Evolutionary conservation across 1,140 invertebrate genomes (phyloP), one percentile per base, ranked within the genome.

Genomic region (Lerema accius): DNA sequence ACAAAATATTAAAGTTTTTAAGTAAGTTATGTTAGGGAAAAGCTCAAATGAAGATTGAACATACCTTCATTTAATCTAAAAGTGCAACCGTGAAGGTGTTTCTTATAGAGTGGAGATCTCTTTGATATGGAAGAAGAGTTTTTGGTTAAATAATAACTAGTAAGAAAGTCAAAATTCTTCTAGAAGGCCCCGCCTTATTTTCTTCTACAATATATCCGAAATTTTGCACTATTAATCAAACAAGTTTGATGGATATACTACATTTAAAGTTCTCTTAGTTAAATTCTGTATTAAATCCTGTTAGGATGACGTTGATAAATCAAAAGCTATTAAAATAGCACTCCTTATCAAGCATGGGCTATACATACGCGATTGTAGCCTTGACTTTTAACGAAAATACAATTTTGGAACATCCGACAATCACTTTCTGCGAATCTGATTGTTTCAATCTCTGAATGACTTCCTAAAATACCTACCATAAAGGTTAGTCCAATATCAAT

Each of bases 331-430:
- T 51, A 23, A 51, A 19, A 40, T n/a, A 39, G 11, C 35, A 37
- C 35, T 53, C 16, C 50, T 39, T 40, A 53, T 53, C 16, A 53
- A 40, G 32, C 4, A 13, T 19, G 32, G 11, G 16, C 35, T 53
- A 16, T 14, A 13, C 16, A 23, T 9, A 53, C 11, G 23, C 16
- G 17, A 37, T 14, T 13, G 9, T 15, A 40, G 16, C 35, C 50
- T 53, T 53, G 50, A 53, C 50, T 53, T 53, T 11, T 40, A 51
- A 53, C 50, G 50, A 53, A 14, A 40, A 19, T 53, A 35, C 11
- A 9, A 51, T 39, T 51, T 51, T 4, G 3, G 32, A 51, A 16
- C 19, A 48, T 48, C 45, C n/a, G 11, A 48, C 45, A 48, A 48
- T 48, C 45, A 28, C 43, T 11, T 46, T 43, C 16, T 43, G 7